Conservation (phyloP, 2,888 invertebrate genomes). For the Clostera curtula region DNA sequence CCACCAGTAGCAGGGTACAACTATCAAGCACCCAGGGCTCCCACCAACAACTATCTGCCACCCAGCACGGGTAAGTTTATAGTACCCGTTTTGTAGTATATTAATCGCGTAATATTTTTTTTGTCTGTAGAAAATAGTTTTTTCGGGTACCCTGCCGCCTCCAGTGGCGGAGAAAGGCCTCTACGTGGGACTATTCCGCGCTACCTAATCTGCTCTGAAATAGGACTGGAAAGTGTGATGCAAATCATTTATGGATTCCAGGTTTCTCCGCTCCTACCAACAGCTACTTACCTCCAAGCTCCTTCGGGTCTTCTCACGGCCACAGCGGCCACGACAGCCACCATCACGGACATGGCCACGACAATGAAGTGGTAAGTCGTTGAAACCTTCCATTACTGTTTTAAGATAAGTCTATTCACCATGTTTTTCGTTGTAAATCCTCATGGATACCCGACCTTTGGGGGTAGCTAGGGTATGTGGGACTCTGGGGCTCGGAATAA, state of each 20-base stretch:
- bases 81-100: background rate
- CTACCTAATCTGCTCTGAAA: too few relatives aligned
- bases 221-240: too few relatives aligned
- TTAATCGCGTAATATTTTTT: background rate
- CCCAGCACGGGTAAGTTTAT: constrained; percentile 37
- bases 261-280: constrained; percentile 36
- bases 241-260: constrained; percentile 10
- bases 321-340: constrained; percentile 34
- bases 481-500: too few relatives aligned
- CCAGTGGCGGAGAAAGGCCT: background rate
- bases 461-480: too few relatives aligned
- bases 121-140: too few relatives aligned
- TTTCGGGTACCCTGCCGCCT: too few relatives aligned
- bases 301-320: constrained; percentile 21
- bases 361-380: constrained; percentile 56
- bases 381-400: constrained; percentile 1
- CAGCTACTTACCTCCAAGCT: constrained; percentile 38
- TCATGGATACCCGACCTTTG: too few relatives aligned
- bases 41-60: constrained; percentile 43
- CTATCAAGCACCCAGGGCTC: constrained; percentile 33
- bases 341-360: constrained; percentile 48
- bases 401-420: too few relatives aligned
- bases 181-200: too few relatives aligned
- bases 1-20: constrained; percentile 51
- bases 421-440: too few relatives aligned